phyloP scores from a whole-genome alignment of 2,113 vertebrate species.

The Scatophagus argus region DNA sequence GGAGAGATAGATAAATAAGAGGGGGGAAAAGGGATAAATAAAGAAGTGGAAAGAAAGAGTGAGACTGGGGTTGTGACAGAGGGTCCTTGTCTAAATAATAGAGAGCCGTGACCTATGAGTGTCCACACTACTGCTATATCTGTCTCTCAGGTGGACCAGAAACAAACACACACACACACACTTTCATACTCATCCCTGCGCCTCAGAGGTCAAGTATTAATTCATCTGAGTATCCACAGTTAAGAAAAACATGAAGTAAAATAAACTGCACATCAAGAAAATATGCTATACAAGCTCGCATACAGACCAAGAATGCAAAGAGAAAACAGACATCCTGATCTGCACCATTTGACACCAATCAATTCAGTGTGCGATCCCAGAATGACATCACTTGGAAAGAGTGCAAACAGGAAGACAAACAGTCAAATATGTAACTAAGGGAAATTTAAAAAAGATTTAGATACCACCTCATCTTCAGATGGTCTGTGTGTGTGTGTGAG shows the following conservation, averaged over 20 bases:
- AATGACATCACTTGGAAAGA: slow-evolving; percentile 59
- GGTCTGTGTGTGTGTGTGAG: background rate
- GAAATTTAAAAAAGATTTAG: background rate
- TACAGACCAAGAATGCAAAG: slow-evolving; percentile 46
- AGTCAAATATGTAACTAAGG: background rate
- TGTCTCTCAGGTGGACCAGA: slow-evolving; percentile 36
- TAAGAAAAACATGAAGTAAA: background rate
- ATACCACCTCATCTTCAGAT: background rate
- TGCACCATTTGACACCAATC: slow-evolving; percentile 56
- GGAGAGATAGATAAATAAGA: slow-evolving; percentile 75
- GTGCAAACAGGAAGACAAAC: slow-evolving; percentile 32
- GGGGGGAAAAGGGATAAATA: slow-evolving; percentile 67
- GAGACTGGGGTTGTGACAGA: slow-evolving; percentile 49
- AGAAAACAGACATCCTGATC: slow-evolving; percentile 57
- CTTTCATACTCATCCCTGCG: slow-evolving; percentile 1
- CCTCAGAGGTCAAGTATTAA: slow-evolving; percentile 6
- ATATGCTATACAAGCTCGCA: slow-evolving; percentile 21
- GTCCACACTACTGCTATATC: slow-evolving; percentile 19
- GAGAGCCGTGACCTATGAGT: slow-evolving; percentile 48
- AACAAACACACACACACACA: slow-evolving; percentile 26
- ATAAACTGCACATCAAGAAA: slow-evolving; percentile 17
- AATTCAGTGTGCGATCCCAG: slow-evolving; percentile 44
- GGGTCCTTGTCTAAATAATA: slow-evolving; percentile 56
- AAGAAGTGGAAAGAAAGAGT: slow-evolving; percentile 53
- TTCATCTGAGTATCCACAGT: background rate